These are phyloP conservation scores for Ctenomys sociabilis DNA, from an alignment of 2,113 vertebrate genomes.

Conservation along the genomic window DNA sequence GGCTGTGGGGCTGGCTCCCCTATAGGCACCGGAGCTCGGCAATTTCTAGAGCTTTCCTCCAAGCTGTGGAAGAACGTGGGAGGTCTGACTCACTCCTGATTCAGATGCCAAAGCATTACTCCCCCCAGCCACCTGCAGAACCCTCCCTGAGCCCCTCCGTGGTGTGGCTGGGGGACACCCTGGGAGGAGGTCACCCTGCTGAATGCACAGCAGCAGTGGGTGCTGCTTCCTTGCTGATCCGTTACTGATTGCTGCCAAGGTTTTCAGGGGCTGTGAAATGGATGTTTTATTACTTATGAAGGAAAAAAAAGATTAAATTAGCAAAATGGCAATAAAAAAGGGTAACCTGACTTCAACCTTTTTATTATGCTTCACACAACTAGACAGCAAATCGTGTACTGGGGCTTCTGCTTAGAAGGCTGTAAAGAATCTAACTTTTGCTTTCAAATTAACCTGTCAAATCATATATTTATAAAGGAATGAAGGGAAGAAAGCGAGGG, in stretches of 20 bases:
- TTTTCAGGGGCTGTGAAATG: constrained; percentile 81
- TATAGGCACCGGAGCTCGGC: background rate
- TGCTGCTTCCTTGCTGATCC: constrained; percentile 62
- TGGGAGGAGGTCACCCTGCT: background rate
- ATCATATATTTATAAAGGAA: constrained; percentile 85
- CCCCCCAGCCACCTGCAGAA: accelerated
- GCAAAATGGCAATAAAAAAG: constrained; percentile 75
- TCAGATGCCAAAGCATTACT: background rate
- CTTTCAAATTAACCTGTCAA: constrained; percentile 90
- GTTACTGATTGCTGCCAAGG: constrained; percentile 75
- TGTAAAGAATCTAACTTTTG: constrained; percentile 86
- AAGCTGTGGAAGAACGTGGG: background rate
- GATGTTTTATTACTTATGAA: constrained; percentile 83
- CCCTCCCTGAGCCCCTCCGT: accelerated
- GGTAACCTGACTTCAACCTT: constrained; percentile 86
- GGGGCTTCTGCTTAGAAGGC: constrained; percentile 83
- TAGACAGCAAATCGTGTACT: constrained; percentile 80
- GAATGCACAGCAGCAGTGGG: background rate
- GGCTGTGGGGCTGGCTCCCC: background rate
- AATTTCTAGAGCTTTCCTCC: background rate
- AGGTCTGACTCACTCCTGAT: background rate
- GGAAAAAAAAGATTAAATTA: constrained; percentile 75
- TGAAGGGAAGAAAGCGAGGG: constrained; percentile 86
- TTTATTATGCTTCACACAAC: constrained; percentile 83
- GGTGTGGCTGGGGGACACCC: background rate